A percentile compares a stretch with the other conserved stretches of the same genome.
Conservation (phyloP, 2,888 invertebrate genomes). For the Callinectes sapidus region DNA sequence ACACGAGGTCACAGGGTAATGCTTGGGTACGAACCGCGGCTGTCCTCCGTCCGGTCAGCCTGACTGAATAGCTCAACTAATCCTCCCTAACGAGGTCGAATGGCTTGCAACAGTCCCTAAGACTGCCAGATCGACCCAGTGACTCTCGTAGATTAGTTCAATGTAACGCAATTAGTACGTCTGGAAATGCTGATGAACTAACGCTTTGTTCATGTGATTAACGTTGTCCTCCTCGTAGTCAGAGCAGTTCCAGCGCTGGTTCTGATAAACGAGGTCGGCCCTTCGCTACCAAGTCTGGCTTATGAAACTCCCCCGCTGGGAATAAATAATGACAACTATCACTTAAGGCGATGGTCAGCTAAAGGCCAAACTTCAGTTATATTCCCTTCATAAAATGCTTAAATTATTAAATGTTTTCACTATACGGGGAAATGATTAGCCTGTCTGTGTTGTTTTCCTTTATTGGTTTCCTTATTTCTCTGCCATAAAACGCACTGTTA, state of each 20-base stretch:
- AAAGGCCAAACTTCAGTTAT: not conserved
- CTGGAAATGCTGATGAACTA: not conserved
- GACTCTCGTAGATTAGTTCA: not conserved
- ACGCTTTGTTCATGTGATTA: not conserved
- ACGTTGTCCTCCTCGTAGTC: not conserved
- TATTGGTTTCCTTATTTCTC: not conserved
- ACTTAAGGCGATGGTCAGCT: not conserved
- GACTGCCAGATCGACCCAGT: not conserved
- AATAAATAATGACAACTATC: conserved; percentile 31
- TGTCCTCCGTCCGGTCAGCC: not conserved
- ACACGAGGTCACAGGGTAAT: conserved; percentile 9
- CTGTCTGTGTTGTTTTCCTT: not conserved
- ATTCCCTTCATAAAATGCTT: not conserved
- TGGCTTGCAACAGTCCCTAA: conserved; percentile 5
- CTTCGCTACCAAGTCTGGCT: not conserved
- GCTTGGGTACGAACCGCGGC: conserved; percentile 26
- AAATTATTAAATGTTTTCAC: not conserved
- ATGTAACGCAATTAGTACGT: not conserved
- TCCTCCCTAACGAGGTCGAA: conserved; percentile 13
- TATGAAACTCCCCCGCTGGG: not conserved
- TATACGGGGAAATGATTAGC: not conserved
- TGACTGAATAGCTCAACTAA: conserved; percentile 28
- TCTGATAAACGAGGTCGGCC: conserved; percentile 21
- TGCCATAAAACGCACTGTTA: not conserved
- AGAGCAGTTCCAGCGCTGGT: not conserved